Evolutionary conservation across 35 echinoderm and acorn worm genomes (phyloP).

Genomic region (Lytechinus variegatus): DNA sequence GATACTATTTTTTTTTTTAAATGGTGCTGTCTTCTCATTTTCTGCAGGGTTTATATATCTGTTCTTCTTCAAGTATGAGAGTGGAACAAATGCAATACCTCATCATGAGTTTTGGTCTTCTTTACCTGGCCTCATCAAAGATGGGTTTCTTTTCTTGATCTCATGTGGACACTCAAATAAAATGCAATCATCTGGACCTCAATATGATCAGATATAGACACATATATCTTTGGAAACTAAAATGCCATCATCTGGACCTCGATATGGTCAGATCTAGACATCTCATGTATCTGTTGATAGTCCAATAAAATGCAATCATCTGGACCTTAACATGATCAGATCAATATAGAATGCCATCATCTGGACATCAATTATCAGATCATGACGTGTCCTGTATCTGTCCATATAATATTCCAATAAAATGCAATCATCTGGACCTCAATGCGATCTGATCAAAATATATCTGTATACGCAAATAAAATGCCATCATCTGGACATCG

Average conservation of each 20-base stretch:
- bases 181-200: background rate
- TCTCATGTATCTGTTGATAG: background rate
- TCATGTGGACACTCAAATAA: background rate
- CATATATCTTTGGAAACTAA: background rate
- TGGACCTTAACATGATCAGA: background rate
- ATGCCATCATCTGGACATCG: too few relatives aligned
- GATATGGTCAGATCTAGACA: background rate
- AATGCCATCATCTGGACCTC: background rate
- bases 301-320: background rate
- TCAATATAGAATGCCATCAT: background rate
- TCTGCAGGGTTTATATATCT: slow-evolving; percentile 65
- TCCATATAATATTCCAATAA: too few relatives aligned
- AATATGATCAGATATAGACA: background rate
- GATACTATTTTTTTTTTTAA: too few relatives aligned
- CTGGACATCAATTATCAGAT: too few relatives aligned
- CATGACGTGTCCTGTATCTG: too few relatives aligned
- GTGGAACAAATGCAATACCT: slow-evolving; percentile 51
- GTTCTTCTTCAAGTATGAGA: slow-evolving; percentile 75
- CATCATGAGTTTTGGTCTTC: slow-evolving; percentile 68
- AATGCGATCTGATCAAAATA: background rate
- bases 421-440: background rate
- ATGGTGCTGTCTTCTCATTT: background rate
- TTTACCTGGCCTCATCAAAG: slow-evolving; percentile 64
- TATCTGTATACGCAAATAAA: background rate
- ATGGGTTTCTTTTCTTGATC: slow-evolving; percentile 53